These are phyloP conservation scores for Triplophysa bombifrons DNA, from an alignment of 2,797 vertebrate genomes.

Conservation along the genomic window DNA sequence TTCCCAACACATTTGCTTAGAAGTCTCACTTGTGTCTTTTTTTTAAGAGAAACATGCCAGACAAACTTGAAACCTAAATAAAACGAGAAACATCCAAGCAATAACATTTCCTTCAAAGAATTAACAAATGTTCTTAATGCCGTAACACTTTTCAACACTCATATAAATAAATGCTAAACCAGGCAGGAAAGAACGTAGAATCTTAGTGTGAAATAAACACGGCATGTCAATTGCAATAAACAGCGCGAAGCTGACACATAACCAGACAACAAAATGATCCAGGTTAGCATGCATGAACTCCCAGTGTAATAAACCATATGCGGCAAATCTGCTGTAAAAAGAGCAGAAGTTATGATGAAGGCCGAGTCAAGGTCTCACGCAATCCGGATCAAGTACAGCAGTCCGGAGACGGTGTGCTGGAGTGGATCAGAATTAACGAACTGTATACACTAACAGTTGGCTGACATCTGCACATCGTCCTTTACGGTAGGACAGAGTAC, in stretches of 20 bases:
- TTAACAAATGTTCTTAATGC: constrained; percentile 20
- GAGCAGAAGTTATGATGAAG: constrained; percentile 23
- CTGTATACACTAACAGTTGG: constrained; percentile 17
- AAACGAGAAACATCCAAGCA: not conserved
- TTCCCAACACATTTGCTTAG: not conserved
- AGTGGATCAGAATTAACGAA: constrained; percentile 38
- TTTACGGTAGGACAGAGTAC: constrained; percentile 15
- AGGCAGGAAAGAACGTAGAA: not conserved
- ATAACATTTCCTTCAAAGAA: not conserved
- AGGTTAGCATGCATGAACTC: constrained; percentile 33
- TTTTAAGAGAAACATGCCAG: not conserved
- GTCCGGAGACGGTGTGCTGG: constrained; percentile 44
- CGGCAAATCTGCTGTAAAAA: constrained; percentile 31
- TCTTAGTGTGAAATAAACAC: constrained; percentile 34
- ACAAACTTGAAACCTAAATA: not conserved
- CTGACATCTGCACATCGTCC: constrained; percentile 51
- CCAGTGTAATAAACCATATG: constrained; percentile 42
- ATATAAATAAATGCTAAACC: not conserved
- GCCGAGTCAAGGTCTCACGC: constrained; percentile 7
- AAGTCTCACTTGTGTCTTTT: not conserved
- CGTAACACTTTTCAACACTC: constrained; percentile 1
- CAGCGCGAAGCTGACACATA: constrained; percentile 18
- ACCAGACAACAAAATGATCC: constrained; percentile 24
- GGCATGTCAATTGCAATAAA: constrained; percentile 20
- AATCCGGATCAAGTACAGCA: constrained; percentile 33